phyloP scores from a whole-genome alignment of 2,113 vertebrate species.

The chimpanzee (Pan troglodytes) region NHGRI_mPanTro3-v2.1_pri NC_072398.2:29254001-29254500 shows the following conservation, averaged over 20 bases:
- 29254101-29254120: neutral
- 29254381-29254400: neutral
- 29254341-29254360: neutral
- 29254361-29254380: constrained; percentile 41
- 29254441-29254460: neutral
- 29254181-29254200: neutral
- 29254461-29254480: neutral
- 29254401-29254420: neutral
- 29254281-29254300: neutral
- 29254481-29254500: neutral
- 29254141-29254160: neutral
- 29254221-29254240: neutral
- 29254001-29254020: neutral
- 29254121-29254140: constrained; percentile 11
- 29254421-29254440: neutral
- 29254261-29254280: neutral
- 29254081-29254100: neutral
- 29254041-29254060: neutral
- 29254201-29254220: neutral
- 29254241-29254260: neutral
- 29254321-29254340: neutral
- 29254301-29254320: neutral
- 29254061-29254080: neutral
- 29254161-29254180: neutral
- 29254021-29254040: neutral